Base-by-base conservation (phyloP, 2,113 vertebrate genomes). In the Azemiops feae region DNA sequence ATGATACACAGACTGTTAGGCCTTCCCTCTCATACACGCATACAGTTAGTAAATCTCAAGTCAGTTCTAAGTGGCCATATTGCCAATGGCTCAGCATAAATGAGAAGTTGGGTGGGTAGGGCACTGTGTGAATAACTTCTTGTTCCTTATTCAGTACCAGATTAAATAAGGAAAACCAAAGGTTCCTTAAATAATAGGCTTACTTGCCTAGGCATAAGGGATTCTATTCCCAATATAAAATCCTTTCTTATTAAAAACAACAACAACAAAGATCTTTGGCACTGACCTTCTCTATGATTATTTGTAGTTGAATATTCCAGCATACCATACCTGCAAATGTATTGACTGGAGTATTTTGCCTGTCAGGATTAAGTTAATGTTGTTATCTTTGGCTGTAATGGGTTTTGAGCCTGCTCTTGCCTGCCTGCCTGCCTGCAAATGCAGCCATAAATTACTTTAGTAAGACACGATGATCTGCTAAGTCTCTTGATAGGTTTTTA, bases 381-480 rank as follows among this genome's bases (percentile, higher is more conserved):
- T 97, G 97, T 97, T 98, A 98, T 98, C 97, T 97, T 96, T 96
- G 96, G 95, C 97, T 96, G 96, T 96, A 97, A 98, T 96, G 96
- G 96, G 95, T 97, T 97, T 97, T 97, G 97, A 97, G 97, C 94
- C 96, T 96, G 95, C 96, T 95, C 95, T 97, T 96, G 95, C 94
- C 93, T 96, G 96, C 96, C 96, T 94, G 94, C 90, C 93, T 96
- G 96, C 96, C 96, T 94, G 94, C 90, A 95, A 96, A 96, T 94
- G 96, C 92, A 97, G 97, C 96, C 96, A 96, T 97, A 98, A 97
- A 97, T 97, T 98, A 97, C 97, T 97, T 97, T 97, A 96, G 97
- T 97, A 97, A 96, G 95, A 96, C 93, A 94, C 94, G 96, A 96
- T 97, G 96, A 97, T 97, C 97, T 97, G 94, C 95, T 96, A 97